Base-by-base conservation (phyloP, 2,888 invertebrate genomes). In the Argyresthia goedartella region DNA sequence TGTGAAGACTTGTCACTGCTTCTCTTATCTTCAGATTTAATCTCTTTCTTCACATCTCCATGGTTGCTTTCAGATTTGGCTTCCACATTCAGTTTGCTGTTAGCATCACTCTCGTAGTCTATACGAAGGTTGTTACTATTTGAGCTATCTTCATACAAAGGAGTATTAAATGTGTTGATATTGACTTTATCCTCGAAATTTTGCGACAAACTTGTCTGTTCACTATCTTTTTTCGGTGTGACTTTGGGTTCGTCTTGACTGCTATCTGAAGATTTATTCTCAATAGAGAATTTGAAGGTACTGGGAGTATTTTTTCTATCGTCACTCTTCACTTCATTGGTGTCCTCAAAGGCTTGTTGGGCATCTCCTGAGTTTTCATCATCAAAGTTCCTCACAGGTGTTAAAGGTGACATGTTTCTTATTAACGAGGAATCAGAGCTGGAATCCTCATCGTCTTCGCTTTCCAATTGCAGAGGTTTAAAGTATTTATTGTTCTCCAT, bases 321-420 rank as follows among this genome's bases (percentile, higher is more conserved):
- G 11, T 46, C 25, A n/a, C n/a, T 75, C 51, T 68, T 75, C 1
- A 71, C 76, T 45, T 71, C 69, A 50, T 55, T 65, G 63, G 74
- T 79, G 43, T 64, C 66, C 41, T 86, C 85, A 52, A 84, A 87
- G 1, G 73, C 85, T 62, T 84, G 86, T 57, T 85, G 85, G 1
- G 86, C 86, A 49, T 87, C 86, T 59, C 75, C 84, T 0, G 86
- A 87, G 53, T 87, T 85, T 59, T 86, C 86, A 58, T 84, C 84
- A 56, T 81, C 80, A 41, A 75, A 86, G 62, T 82, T 85, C 51
- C 85, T 71, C 42, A 87, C 81, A 8, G 86, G 86, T 6, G 86
- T 87, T 34, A 87, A 61, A 1, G 86, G 86, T 3, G 86, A 87
- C 81, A 87, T 81, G 51, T 87, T 86, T 57, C 85, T 71, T 55